Base-by-base conservation (phyloP, 2,113 vertebrate species). In the Paralichthys olivaceus region DNA sequence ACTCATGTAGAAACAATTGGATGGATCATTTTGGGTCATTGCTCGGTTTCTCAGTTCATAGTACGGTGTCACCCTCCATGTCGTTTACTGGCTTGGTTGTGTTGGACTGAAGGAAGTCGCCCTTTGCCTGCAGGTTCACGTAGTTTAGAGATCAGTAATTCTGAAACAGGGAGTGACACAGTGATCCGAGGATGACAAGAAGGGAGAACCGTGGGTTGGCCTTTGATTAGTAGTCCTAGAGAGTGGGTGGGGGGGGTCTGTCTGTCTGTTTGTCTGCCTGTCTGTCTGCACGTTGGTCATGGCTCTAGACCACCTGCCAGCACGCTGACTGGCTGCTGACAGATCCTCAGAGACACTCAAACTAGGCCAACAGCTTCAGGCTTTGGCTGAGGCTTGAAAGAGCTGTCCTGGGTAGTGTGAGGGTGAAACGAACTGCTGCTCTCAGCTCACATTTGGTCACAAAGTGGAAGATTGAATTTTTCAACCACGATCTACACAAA, bases 261-360 rank as follows among this genome's bases (percentile, higher is more conserved):
- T 53, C 69, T 80, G 67, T 61, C 49, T 65, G 49, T 22, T 32
- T 62, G 69, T 20, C 54, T 53, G 64, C 29, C 69, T 66, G 70
- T 22, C 70, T 86, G 77, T 69, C 82, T 67, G 75, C 26, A 40
- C 72, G 86, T 84, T 87, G 85, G 83, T 89, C 82, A 84, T 91
- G 88, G 80, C 89, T 92, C 66, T 43, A 81, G 81, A 88, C 88
- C 82, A 85, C 89, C 92, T 90, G 89, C 81, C 84, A 88, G 73
- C 81, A 51, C 61, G 58, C 76, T 74, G 66, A 86, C 81, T 77
- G 79, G 81, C 87, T 87, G 75, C 77, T 80, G 81, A 87, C 32
- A 13, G 60, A 86, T 88, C 85, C 85, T 84, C 81, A 87, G 89
- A 89, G 76, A 53, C 23, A 51, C 58, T 74, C 73, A 74, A 76